Evolutionary conservation across 1,140 invertebrate genomes (phyloP).

Genomic region (Nasonia giraulti): DNA sequence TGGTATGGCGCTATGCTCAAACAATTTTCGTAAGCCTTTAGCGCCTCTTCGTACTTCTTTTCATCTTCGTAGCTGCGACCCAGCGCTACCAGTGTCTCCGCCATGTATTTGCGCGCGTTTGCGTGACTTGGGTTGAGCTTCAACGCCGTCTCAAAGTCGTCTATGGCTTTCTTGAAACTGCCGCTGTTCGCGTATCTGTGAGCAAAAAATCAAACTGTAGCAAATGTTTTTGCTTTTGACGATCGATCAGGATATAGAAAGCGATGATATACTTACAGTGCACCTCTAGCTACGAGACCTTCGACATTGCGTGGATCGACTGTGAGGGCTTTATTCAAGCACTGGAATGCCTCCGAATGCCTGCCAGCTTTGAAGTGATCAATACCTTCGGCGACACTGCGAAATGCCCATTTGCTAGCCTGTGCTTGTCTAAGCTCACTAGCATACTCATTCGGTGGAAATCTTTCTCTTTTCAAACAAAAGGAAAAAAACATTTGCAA

Average conservation of each 20-base stretch:
- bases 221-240: neutral
- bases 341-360: conserved; percentile 95
- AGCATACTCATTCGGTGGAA: conserved; percentile 87
- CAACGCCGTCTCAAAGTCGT: conserved; percentile 94
- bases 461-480: conserved; percentile 79
- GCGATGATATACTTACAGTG: conserved; percentile 78
- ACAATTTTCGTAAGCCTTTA: conserved; percentile 89
- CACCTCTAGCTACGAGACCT: conserved; percentile 93
- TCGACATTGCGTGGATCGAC: conserved; percentile 96
- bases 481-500: neutral
- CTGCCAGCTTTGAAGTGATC: conserved; percentile 93
- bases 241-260: neutral
- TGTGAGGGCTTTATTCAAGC: conserved; percentile 92
- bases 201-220: neutral
- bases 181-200: conserved; percentile 92
- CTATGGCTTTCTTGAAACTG: conserved; percentile 93
- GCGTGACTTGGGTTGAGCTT: conserved; percentile 91
- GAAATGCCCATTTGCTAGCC: conserved; percentile 93
- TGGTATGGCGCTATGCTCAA: conserved; percentile 86
- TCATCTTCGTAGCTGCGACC: conserved; percentile 89
- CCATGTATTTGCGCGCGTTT: conserved; percentile 96
- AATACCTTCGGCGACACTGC: conserved; percentile 93
- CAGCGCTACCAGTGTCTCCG: conserved; percentile 91
- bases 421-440: conserved; percentile 89
- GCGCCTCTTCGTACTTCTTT: conserved; percentile 88